Base-by-base conservation (phyloP, 2,797 vertebrate species). In the Etheostoma nigrum region DNA sequence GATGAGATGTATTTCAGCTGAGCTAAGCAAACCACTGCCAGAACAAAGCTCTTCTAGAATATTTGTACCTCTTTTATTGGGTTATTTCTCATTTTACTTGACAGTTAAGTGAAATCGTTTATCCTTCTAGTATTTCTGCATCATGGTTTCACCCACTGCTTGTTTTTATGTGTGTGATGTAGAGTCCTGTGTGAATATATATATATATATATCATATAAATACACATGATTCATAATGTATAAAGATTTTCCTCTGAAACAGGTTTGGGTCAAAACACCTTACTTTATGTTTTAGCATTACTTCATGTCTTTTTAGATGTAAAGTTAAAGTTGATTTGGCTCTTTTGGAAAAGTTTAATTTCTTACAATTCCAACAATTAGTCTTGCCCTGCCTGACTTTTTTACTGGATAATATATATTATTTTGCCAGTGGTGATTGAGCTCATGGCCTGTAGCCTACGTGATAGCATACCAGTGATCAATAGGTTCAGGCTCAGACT, bases 221-320 rank as follows among this genome's bases (percentile, higher is more conserved):
- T 67, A 51, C 30, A 30, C 45, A 55, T 74, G 42, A 83, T 86
- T 70, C 71, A 77, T 81, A 51, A 70, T 78, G 52, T 82, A n/a
- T 67, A 15, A 78, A 83, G 73, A 51, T 68, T 74, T 83, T 81
- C 63, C 69, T 83, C 64, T 85, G 68, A 81, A 83, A 79, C 85
- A 78, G 81, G 86, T 81, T 67, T 74, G 78, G n/a, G 68, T 82
- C 53, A 64, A 44, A 66, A 67, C 23, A 55, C 21, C 18, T 53
- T 18, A 64, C 2, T n/a, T 23, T 67, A 36, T 45, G 12, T 33
- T 55, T 25, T 68, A 18, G 49, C 15, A 3, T 36, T 71, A 63
- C 65, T 66, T 57, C 49, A 62, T 19, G 52, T 53, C 5, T 47
- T 64, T 6, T 65, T 57, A 67, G 49, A 23, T 55, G 68, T 27